Percentiles rank a stretch among this genome's conserved stretches.
Evolutionary conservation across 1,140 invertebrate species (phyloP).

Genomic region (Hormaphis cornu): DNA sequence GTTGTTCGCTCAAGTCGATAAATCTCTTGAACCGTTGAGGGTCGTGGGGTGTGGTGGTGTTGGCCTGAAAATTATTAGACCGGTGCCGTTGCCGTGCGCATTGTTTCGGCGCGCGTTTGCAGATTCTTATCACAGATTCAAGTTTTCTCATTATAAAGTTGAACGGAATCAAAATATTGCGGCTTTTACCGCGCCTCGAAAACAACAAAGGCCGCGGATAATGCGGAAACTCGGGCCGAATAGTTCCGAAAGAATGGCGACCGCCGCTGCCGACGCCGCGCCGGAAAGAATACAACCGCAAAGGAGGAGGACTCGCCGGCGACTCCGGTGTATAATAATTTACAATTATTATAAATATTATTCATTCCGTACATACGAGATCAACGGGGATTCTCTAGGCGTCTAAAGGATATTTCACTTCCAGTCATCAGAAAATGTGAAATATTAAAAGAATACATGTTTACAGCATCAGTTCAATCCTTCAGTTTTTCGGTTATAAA

Average conservation of each 20-base stretch:
- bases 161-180: slow-evolving; percentile 28
- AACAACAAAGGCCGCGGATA: slow-evolving; percentile 18
- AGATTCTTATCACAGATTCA: slow-evolving; percentile 25
- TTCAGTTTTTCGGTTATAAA: too few relatives aligned
- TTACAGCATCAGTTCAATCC: too few relatives aligned
- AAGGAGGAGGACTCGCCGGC: too few relatives aligned
- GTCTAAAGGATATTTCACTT: too few relatives aligned
- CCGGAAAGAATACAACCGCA: too few relatives aligned
- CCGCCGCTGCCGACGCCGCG: too few relatives aligned
- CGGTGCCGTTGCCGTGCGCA: background rate
- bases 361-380: too few relatives aligned
- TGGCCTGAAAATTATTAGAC: slow-evolving; percentile 12
- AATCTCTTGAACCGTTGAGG: slow-evolving; percentile 8
- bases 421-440: too few relatives aligned
- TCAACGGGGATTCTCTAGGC: too few relatives aligned
- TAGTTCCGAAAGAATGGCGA: slow-evolving; percentile 27
- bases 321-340: too few relatives aligned
- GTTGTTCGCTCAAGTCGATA: slow-evolving; percentile 1
- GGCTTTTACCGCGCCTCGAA: background rate
- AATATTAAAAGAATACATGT: too few relatives aligned
- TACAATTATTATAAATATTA: too few relatives aligned
- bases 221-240: background rate
- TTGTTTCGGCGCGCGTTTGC: slow-evolving; percentile 2
- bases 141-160: slow-evolving; percentile 33
- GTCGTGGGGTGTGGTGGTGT: background rate